A percentile compares a stretch with the other conserved stretches of the same genome.
Conservation (phyloP, 1,140 invertebrate genomes). For the Micrasema longulum region DNA sequence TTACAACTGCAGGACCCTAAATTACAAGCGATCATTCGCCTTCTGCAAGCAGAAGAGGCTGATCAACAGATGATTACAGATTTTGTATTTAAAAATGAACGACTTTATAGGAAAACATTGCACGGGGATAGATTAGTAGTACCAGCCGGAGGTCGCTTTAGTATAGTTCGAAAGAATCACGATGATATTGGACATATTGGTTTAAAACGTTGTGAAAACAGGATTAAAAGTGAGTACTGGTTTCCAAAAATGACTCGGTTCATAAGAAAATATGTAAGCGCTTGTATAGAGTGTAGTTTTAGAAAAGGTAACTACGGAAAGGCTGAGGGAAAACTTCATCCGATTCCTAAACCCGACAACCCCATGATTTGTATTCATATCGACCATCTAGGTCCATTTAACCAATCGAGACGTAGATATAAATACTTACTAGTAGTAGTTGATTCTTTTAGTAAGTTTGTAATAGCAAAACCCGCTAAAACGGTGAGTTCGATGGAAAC, state of each 20-base stretch:
- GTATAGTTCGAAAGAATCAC: not conserved
- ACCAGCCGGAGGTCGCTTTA: not conserved
- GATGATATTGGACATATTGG: slow-evolving; percentile 1
- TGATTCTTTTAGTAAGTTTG: no score
- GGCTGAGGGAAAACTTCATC: not conserved
- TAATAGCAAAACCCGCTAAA: no score
- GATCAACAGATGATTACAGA: not conserved
- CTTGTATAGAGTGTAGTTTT: not conserved
- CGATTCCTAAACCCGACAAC: not conserved
- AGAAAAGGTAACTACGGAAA: not conserved
- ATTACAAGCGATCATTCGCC: slow-evolving; percentile 9
- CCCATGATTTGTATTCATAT: no score
- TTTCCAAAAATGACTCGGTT: slow-evolving; percentile 1
- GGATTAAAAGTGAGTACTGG: not conserved
- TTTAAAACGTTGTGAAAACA: slow-evolving; percentile 1
- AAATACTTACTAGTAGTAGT: no score
- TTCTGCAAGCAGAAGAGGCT: slow-evolving; percentile 41
- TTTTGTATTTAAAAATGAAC: not conserved
- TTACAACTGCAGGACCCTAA: not conserved
- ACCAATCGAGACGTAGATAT: no score
- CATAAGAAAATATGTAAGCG: not conserved
- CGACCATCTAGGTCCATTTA: no score
- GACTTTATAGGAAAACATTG: not conserved
- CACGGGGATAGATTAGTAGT: not conserved
- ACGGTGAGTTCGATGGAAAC: no score